A percentile compares a stretch with the other conserved stretches of the same genome.
Evolutionary conservation across 2,113 vertebrate genomes (phyloP).

Genomic region (Myodes glareolus): DNA sequence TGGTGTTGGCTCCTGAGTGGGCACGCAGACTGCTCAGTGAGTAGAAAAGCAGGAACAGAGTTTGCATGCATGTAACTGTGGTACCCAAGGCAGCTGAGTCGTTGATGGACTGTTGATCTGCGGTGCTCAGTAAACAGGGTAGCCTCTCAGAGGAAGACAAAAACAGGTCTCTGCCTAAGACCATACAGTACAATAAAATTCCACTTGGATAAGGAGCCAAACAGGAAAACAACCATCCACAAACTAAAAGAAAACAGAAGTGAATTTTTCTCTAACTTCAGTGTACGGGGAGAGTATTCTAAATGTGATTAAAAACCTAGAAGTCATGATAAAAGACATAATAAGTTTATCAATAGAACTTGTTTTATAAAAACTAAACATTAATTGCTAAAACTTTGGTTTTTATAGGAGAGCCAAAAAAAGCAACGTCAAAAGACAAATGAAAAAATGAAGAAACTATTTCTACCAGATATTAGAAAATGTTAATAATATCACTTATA

Average conservation of each 20-base stretch:
- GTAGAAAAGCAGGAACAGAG: background rate
- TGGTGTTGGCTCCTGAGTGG: background rate
- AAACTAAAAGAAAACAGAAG: background rate
- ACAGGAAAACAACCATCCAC: background rate
- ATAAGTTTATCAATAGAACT: background rate
- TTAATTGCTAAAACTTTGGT: background rate
- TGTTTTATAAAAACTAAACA: background rate
- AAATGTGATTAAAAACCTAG: background rate
- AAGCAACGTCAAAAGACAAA: conserved; percentile 29
- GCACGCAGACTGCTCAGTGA: background rate
- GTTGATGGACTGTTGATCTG: background rate
- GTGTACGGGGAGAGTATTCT: background rate
- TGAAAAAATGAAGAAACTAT: background rate
- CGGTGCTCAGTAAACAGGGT: background rate
- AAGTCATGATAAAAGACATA: background rate
- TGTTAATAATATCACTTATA: background rate
- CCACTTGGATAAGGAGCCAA: background rate
- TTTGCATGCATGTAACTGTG: background rate
- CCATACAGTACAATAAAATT: background rate
- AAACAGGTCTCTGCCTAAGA: background rate
- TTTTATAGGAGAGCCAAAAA: background rate
- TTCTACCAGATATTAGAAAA: background rate
- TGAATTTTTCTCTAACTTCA: background rate
- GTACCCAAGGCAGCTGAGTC: background rate
- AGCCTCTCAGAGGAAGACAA: background rate